Conservation (phyloP, 2,888 invertebrate genomes). For the Dicranocentrus wangi region DNA sequence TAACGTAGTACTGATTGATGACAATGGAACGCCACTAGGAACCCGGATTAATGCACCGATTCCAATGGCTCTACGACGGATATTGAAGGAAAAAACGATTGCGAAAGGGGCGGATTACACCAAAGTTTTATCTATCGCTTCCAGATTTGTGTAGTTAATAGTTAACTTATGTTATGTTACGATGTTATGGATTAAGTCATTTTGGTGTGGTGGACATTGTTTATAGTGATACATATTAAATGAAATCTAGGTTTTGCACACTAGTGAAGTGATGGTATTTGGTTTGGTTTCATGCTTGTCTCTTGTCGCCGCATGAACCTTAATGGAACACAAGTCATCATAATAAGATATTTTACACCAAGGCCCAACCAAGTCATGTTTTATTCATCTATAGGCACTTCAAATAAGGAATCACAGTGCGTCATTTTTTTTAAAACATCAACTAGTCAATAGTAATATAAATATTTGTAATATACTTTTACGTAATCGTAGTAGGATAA, state of each 20-base stretch:
- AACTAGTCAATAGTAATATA: constrained; percentile 8
- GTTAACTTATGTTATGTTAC: no score
- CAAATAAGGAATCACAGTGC: constrained; percentile 72
- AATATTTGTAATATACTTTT: constrained; percentile 39
- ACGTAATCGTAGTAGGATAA: constrained; percentile 20
- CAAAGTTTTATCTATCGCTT: constrained; percentile 91
- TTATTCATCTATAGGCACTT: constrained; percentile 71
- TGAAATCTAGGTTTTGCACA: no score
- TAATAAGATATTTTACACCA: constrained; percentile 49
- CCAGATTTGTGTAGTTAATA: constrained; percentile 85
- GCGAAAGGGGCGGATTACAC: constrained; percentile 92
- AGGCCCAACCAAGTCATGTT: constrained; percentile 62
- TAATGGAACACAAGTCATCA: no score
- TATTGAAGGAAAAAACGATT: constrained; percentile 86
- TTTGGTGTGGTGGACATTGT: no score
- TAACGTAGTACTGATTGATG: constrained; percentile 96
- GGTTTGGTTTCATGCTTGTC: no score
- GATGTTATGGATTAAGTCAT: no score
- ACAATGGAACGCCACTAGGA: constrained; percentile 94
- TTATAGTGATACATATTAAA: no score
- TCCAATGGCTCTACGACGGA: constrained; percentile 89
- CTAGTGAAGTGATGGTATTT: no score
- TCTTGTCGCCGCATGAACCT: no score
- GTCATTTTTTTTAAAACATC: constrained; percentile 59
- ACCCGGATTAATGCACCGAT: constrained; percentile 96